Percentiles rank a stretch among this genome's conserved stretches.
These are phyloP conservation scores for Beaufortia kweichowensis DNA, from an alignment of 2,113 vertebrate genomes.

Conservation along the genomic window DNA sequence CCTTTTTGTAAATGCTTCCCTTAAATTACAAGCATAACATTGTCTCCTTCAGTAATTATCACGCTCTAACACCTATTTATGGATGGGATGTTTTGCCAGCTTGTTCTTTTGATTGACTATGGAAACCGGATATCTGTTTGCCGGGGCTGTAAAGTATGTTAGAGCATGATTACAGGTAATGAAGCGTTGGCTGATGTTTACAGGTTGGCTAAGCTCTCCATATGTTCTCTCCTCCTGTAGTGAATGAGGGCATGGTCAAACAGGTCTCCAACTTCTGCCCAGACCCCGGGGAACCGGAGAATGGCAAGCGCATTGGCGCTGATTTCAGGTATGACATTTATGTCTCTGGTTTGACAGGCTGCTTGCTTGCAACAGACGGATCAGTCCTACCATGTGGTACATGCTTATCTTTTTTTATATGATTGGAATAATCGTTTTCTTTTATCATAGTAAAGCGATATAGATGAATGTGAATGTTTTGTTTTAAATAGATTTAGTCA, in stretches of 20 bases:
- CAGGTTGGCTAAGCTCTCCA: background rate
- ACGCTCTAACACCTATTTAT: background rate
- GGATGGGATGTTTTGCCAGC: background rate
- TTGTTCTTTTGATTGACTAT: background rate
- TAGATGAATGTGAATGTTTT: too few relatives aligned
- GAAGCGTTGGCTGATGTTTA: background rate
- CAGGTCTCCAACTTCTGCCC: constrained; percentile 97
- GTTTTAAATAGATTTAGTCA: too few relatives aligned
- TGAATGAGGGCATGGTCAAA: constrained; percentile 98
- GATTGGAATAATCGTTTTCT: too few relatives aligned
- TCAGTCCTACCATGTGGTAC: too few relatives aligned
- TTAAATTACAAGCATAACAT: constrained; percentile 39
- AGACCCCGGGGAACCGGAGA: constrained; percentile 96
- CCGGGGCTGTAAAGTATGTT: background rate
- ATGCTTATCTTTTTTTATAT: too few relatives aligned
- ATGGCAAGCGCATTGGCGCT: constrained; percentile 90
- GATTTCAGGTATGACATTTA: constrained; percentile 88
- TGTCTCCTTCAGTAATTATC: constrained; percentile 20
- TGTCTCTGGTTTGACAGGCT: background rate
- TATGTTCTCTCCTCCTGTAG: constrained; percentile 69
- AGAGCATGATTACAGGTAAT: background rate
- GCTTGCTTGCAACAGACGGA: background rate
- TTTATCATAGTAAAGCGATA: too few relatives aligned
- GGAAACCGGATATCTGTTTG: background rate
- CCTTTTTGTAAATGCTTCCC: constrained; percentile 32